Conservation (phyloP, 2,888 invertebrate species). For the Chromoteleia sp. region DNA sequence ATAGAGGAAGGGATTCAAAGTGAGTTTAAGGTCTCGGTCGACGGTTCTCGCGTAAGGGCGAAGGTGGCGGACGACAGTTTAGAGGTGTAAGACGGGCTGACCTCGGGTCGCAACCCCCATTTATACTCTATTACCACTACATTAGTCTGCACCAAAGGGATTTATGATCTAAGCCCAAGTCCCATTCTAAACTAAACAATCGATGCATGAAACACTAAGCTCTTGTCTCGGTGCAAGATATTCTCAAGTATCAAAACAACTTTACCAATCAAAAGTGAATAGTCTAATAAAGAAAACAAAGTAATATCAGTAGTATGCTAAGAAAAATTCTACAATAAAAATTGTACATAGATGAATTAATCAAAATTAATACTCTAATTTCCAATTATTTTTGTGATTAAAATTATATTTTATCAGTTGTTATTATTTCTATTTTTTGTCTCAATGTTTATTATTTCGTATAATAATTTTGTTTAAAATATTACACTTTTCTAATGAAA, state of each 20-base stretch:
- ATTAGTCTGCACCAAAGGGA: slow-evolving; percentile 83
- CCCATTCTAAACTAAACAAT: slow-evolving; percentile 79
- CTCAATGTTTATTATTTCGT: too few species aligned
- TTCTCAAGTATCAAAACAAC: slow-evolving; percentile 43
- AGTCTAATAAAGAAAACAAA: too few species aligned
- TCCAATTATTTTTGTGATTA: too few species aligned
- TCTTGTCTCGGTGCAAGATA: slow-evolving; percentile 50
- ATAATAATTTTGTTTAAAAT: too few species aligned
- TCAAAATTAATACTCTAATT: too few species aligned
- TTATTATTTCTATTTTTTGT: too few species aligned
- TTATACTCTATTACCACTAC: slow-evolving; percentile 85
- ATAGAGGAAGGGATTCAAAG: slow-evolving; percentile 73
- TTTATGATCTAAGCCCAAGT: slow-evolving; percentile 82
- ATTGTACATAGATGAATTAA: too few species aligned
- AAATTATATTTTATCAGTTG: too few species aligned
- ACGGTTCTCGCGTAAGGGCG: slow-evolving; percentile 79
- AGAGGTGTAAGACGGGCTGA: slow-evolving; percentile 84
- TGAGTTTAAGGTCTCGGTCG: slow-evolving; percentile 83
- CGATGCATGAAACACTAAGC: slow-evolving; percentile 71
- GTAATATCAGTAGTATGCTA: too few species aligned
- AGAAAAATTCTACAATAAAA: slow-evolving; percentile 17
- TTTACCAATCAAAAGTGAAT: slow-evolving; percentile 7
- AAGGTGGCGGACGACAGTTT: slow-evolving; percentile 83
- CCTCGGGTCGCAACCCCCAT: slow-evolving; percentile 84
- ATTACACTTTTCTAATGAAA: too few species aligned